Evolutionary conservation across 2,888 invertebrate genomes (phyloP).

Genomic region (Diarsia mendica): DNA sequence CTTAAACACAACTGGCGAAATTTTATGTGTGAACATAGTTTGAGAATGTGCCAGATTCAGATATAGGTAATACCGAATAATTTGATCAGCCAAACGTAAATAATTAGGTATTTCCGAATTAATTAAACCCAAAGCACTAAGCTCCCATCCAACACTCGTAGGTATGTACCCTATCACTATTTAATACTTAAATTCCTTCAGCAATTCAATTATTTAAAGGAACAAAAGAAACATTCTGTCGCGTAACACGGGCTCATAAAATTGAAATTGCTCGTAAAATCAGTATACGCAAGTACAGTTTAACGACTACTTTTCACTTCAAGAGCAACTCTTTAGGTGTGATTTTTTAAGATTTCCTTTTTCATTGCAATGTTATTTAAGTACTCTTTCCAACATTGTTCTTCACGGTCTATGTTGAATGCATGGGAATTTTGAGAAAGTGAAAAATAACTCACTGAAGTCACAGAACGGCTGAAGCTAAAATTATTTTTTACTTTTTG

Average conservation of each 20-base stretch:
- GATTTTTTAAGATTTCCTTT: conserved; percentile 23
- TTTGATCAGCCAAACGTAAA: background rate
- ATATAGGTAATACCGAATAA: background rate
- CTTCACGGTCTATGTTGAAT: background rate
- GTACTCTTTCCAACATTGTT: background rate
- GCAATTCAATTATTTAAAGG: conserved; percentile 55
- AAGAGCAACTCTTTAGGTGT: conserved; percentile 31
- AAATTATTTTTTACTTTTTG: no score
- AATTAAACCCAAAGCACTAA: background rate
- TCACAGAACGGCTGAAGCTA: no score
- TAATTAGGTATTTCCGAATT: background rate
- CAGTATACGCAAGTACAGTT: conserved; percentile 51
- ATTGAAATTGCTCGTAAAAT: conserved; percentile 59
- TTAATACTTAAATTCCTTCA: conserved; percentile 43
- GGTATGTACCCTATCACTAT: background rate
- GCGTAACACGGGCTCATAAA: conserved; percentile 55
- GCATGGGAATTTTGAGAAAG: no score
- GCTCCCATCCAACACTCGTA: background rate
- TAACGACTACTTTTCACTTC: conserved; percentile 47
- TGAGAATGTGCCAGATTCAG: no score
- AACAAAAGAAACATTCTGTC: conserved; percentile 57
- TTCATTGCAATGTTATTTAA: background rate
- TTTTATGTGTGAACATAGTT: no score
- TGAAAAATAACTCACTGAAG: no score
- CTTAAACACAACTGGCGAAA: no score